A percentile compares a stretch with the other conserved stretches of the same genome.
phyloP scores from a whole-genome alignment of 2,113 vertebrate species.

The Vicugna pacos region DNA sequence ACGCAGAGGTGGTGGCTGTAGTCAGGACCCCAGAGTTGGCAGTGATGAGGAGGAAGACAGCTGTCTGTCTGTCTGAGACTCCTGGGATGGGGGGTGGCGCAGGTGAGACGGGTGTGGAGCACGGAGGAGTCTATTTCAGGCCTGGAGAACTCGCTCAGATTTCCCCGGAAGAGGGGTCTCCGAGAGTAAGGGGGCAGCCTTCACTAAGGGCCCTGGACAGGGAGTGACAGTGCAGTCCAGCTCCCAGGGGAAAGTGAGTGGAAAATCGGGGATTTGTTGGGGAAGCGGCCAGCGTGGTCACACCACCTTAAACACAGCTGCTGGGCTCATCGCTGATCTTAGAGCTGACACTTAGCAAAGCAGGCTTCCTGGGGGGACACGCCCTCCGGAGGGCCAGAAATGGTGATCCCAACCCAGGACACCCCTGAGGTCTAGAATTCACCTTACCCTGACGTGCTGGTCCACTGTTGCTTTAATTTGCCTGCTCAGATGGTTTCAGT shows the following conservation, averaged over 20 bases:
- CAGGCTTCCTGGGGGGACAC: rapidly evolving
- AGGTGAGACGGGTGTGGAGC: not conserved
- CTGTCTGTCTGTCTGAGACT: not conserved
- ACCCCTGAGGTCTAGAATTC: rapidly evolving
- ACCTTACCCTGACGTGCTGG: rapidly evolving
- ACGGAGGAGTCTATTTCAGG: not conserved
- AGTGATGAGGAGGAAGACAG: not conserved
- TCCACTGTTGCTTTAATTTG: rapidly evolving
- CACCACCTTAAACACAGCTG: rapidly evolving
- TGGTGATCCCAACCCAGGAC: rapidly evolving
- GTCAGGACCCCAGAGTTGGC: not conserved
- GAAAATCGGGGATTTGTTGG: not conserved
- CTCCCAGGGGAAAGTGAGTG: rapidly evolving
- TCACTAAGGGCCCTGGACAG: not conserved
- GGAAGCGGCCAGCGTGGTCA: not conserved
- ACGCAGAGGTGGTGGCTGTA: not conserved
- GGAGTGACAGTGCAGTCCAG: no score
- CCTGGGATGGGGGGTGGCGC: rapidly evolving
- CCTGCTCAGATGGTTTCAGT: not conserved
- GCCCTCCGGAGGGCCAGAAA: not conserved
- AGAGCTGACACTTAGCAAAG: not conserved
- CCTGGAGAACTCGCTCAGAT: no score
- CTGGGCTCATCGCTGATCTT: not conserved
- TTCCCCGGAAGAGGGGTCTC: not conserved
- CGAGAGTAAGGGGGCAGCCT: not conserved